Percentiles rank a stretch among this genome's conserved stretches.
Conservation (phyloP, 2,888 invertebrate species). For the Aleiodes testaceus region DNA sequence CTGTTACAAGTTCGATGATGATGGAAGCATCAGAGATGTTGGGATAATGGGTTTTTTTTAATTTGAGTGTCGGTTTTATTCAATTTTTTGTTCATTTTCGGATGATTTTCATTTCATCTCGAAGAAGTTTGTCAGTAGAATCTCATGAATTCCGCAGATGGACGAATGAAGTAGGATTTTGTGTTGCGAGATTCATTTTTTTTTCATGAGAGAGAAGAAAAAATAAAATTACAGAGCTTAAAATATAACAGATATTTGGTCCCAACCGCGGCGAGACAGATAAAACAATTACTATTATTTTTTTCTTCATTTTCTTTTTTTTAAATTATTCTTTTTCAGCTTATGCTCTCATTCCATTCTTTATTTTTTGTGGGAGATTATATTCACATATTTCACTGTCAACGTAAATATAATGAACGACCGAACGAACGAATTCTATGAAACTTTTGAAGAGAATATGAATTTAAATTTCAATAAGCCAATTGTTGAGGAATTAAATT, state of each 20-base stretch:
- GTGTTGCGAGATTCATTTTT: background rate
- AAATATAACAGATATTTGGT: constrained; percentile 56
- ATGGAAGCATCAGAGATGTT: constrained; percentile 42
- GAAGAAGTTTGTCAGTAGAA: constrained; percentile 5
- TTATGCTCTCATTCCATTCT: constrained; percentile 22
- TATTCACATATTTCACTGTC: background rate
- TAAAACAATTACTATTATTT: constrained; percentile 39
- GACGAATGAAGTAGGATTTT: constrained; percentile 29
- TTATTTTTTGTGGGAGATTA: background rate
- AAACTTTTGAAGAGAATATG: constrained; percentile 3
- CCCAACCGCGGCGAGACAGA: constrained; percentile 59
- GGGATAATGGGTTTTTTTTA: constrained; percentile 18
- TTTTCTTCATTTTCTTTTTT: background rate
- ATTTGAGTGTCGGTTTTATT: background rate
- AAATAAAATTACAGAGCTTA: constrained; percentile 17
- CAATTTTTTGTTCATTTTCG: background rate
- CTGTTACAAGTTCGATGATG: constrained; percentile 33
- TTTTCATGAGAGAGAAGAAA: background rate
- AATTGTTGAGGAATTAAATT: background rate
- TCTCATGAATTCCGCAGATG: constrained; percentile 25
- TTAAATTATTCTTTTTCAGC: constrained; percentile 4
- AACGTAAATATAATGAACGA: constrained; percentile 26
- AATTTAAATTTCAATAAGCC: background rate
- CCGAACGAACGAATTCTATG: constrained; percentile 41
- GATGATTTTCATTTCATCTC: constrained; percentile 6